A percentile compares a stretch with the other conserved stretches of the same genome.
These are phyloP conservation scores for Mactromeris polynyma DNA, from an alignment of 2,888 invertebrate genomes.

Conservation along the genomic window DNA sequence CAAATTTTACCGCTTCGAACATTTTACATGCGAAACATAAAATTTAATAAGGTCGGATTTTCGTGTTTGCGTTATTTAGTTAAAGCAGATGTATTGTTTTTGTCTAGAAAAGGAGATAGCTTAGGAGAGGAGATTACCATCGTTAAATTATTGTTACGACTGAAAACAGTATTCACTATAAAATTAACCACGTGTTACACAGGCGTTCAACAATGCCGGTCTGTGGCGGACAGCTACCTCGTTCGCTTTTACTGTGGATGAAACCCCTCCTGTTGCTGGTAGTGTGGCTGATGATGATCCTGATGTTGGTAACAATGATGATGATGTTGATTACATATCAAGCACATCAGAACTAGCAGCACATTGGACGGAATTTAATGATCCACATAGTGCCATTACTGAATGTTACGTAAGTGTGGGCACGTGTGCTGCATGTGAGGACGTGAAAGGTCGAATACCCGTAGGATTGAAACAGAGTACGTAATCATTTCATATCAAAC, in stretches of 20 bases:
- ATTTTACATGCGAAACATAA: too few relatives aligned
- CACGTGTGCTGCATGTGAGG: constrained; percentile 67
- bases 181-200: not conserved
- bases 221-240: constrained; percentile 63
- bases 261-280: constrained; percentile 67
- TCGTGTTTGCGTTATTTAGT: too few relatives aligned
- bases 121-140: too few relatives aligned
- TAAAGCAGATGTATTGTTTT: too few relatives aligned
- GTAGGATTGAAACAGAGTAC: constrained; percentile 7
- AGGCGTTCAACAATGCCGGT: constrained; percentile 66
- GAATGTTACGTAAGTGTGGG: constrained; percentile 68
- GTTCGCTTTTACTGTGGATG: constrained; percentile 71
- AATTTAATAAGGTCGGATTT: too few relatives aligned
- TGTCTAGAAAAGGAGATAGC: too few relatives aligned
- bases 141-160: too few relatives aligned
- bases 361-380: constrained; percentile 72
- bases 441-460: constrained; percentile 43
- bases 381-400: constrained; percentile 68
- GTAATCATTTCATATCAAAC: not conserved
- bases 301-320: not conserved
- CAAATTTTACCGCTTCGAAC: too few relatives aligned
- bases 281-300: constrained; percentile 67
- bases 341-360: constrained; percentile 56
- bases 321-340: constrained; percentile 68
- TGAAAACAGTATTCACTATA: too few relatives aligned